Evolutionary conservation across 2,888 invertebrate genomes (phyloP).

Genomic region (Ormyrus rosae): DNA sequence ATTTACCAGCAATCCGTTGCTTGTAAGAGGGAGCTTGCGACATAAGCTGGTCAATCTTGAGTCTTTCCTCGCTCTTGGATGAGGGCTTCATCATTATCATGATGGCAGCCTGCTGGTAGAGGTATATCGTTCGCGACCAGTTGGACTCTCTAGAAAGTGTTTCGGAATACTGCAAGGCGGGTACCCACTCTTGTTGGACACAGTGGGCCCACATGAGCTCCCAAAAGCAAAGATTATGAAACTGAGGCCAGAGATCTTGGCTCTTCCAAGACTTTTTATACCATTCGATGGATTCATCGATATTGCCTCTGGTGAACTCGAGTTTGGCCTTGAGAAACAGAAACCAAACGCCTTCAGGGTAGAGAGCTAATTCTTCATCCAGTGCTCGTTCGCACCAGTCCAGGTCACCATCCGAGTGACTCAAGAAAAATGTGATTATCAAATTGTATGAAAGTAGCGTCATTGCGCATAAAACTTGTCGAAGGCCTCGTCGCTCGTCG

Average conservation of each 20-base stretch:
- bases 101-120: slow-evolving; percentile 91
- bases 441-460: slow-evolving; percentile 91
- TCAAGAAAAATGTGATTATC: slow-evolving; percentile 88
- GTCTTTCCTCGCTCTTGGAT: slow-evolving; percentile 77
- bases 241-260: slow-evolving; percentile 91
- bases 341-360: slow-evolving; percentile 93
- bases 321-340: slow-evolving; percentile 92
- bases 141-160: slow-evolving; percentile 86
- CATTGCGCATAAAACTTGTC: slow-evolving; percentile 91
- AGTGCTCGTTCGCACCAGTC: slow-evolving; percentile 86
- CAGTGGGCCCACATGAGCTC: slow-evolving; percentile 94
- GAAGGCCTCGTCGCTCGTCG: slow-evolving; percentile 83
- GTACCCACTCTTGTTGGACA: slow-evolving; percentile 85
- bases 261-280: slow-evolving; percentile 89
- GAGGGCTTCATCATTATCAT: slow-evolving; percentile 84
- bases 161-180: slow-evolving; percentile 85
- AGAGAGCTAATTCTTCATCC: slow-evolving; percentile 83
- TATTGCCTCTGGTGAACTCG: slow-evolving; percentile 87
- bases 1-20: slow-evolving; percentile 96
- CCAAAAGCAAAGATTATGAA: slow-evolving; percentile 96
- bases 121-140: slow-evolving; percentile 95
- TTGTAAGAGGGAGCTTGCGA: slow-evolving; percentile 88
- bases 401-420: slow-evolving; percentile 88
- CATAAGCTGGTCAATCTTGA: slow-evolving; percentile 81
- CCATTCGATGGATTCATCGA: slow-evolving; percentile 83